A percentile compares a stretch with the other conserved stretches of the same genome.
Evolutionary conservation across 2,113 vertebrate genomes (phyloP).

Genomic region (Tiliqua scincoides): DNA sequence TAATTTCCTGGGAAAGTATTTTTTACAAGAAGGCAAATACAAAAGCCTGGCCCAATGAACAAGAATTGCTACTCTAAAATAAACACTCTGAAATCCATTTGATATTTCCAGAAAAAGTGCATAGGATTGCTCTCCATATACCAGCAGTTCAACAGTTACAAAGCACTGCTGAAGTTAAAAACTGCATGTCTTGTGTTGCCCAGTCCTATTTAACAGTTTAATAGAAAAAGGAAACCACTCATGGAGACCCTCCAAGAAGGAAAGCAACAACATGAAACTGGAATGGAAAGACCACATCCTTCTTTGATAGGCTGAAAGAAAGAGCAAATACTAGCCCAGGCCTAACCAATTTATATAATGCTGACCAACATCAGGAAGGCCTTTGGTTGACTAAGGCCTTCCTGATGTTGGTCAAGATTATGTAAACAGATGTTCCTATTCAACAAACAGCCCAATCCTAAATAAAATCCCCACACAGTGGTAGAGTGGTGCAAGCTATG

Average conservation of each 20-base stretch:
- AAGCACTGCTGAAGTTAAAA: neutral
- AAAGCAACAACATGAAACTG: neutral
- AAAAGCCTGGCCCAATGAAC: neutral
- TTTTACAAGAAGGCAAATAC: conserved; percentile 14
- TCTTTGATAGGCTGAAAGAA: neutral
- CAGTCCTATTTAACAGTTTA: neutral
- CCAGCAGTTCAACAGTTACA: neutral
- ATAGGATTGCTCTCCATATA: neutral
- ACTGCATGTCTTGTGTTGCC: neutral
- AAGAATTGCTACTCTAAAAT: neutral
- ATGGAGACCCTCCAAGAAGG: neutral
- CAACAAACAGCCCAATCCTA: no score
- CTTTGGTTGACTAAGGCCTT: no score
- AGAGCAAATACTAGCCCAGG: neutral
- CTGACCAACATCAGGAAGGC: no score
- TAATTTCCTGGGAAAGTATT: conserved; percentile 54
- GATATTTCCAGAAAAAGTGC: neutral
- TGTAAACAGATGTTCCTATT: no score
- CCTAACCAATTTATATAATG: no score
- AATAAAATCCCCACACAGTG: no score
- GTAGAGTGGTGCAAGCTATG: no score
- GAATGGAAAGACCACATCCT: neutral
- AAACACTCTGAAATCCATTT: neutral
- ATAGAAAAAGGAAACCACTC: neutral
- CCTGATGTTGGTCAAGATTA: no score